Evolutionary conservation across 2,113 vertebrate species (phyloP).

Genomic region (Gavialis gangeticus): DNA sequence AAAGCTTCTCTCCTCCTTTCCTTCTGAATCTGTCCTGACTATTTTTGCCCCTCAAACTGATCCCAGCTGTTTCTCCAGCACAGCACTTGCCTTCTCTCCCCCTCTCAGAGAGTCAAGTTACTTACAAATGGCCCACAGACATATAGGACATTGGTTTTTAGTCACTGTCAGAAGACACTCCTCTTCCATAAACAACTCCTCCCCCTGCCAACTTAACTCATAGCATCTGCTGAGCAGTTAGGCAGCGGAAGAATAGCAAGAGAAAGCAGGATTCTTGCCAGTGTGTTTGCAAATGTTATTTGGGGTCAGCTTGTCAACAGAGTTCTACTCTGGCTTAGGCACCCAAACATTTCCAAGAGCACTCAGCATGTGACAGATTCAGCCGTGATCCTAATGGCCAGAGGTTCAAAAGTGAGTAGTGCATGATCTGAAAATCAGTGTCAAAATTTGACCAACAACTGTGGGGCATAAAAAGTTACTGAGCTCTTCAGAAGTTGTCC

Average conservation of each 20-base stretch:
- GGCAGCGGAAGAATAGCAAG: neutral
- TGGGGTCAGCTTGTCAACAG: rapidly evolving
- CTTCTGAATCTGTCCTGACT: neutral
- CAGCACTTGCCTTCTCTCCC: neutral
- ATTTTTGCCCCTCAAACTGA: neutral
- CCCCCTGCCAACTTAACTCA: neutral
- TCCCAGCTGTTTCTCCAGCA: neutral
- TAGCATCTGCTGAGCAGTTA: neutral
- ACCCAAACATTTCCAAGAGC: no score
- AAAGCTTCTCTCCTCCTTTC: no score
- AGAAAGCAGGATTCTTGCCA: rapidly evolving
- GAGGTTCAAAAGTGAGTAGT: rapidly evolving
- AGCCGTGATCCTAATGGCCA: neutral
- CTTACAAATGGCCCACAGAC: neutral
- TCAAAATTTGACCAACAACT: neutral
- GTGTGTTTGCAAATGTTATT: neutral
- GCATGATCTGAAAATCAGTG: neutral
- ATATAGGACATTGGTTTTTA: neutral
- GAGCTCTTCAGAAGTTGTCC: neutral
- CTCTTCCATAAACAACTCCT: neutral
- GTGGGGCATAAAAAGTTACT: neutral
- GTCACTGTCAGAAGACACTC: neutral
- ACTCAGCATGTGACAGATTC: neutral
- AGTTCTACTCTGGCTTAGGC: rapidly evolving
- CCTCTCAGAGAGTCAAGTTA: neutral